phyloP scores from a whole-genome alignment of 1,140 invertebrate genomes.

The Armadillidium nasatum region DNA sequence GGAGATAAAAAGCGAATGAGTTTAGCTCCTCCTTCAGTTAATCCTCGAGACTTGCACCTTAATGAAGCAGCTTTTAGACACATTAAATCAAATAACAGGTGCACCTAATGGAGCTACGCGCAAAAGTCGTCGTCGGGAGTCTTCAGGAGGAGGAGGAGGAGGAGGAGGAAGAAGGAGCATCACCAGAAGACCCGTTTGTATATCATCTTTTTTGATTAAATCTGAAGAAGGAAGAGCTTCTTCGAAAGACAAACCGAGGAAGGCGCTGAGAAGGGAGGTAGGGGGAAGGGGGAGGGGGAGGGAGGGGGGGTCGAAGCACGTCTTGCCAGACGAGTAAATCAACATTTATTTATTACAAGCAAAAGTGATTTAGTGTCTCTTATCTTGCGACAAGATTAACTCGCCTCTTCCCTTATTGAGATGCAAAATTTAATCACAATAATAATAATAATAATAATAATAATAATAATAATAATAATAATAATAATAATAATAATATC shows the following conservation, averaged over 20 bases:
- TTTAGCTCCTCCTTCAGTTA: neutral
- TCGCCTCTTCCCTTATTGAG: neutral
- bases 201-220: neutral
- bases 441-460: no score
- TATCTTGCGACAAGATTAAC: neutral
- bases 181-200: no score
- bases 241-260: no score
- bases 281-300: no score
- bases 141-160: neutral
- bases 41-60: neutral
- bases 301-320: neutral
- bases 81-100: neutral
- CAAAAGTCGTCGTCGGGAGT: neutral
- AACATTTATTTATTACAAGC: conserved; percentile 5
- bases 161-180: no score
- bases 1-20: no score
- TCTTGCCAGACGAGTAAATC: conserved; percentile 1
- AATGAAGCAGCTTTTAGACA: conserved; percentile 1
- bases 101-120: neutral
- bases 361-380: neutral
- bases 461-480: no score
- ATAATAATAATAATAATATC: no score
- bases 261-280: no score
- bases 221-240: neutral
- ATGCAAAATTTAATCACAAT: no score